Percentiles rank a stretch among this genome's conserved stretches.
Conservation (phyloP, 1,140 invertebrate species). For the Gryon sp. region DNA sequence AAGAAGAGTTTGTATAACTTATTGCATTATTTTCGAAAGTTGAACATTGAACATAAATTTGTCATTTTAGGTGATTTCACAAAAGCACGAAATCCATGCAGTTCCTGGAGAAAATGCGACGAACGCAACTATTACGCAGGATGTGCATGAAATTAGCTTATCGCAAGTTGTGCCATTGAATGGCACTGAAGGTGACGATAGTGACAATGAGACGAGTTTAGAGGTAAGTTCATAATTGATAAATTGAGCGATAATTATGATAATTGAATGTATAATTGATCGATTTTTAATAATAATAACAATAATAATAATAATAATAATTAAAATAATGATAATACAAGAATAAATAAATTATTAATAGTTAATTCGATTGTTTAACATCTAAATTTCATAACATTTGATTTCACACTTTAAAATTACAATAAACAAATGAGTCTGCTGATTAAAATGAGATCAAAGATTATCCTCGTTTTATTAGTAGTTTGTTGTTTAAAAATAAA, state of each 20-base stretch:
- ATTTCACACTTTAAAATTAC: no score
- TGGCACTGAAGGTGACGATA: conserved; percentile 8
- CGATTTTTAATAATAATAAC: no score
- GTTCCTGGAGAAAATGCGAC: conserved; percentile 65
- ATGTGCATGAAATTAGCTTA: conserved; percentile 63
- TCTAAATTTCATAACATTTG: no score
- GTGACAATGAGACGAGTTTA: conserved; percentile 22
- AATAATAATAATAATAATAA: no score
- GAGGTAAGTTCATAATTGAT: no score
- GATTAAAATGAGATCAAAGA: background rate
- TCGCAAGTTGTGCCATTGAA: conserved; percentile 55
- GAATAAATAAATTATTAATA: no score
- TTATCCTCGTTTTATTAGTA: background rate
- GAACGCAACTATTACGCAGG: conserved; percentile 43
- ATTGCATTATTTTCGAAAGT: background rate
- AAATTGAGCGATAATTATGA: no score
- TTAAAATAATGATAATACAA: no score
- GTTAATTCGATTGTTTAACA: no score
- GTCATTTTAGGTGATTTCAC: conserved; percentile 66
- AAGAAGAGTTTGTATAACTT: background rate
- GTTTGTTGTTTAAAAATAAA: no score
- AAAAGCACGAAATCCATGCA: conserved; percentile 68
- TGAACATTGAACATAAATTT: background rate
- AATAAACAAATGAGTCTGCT: no score
- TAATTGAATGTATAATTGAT: no score